These are phyloP conservation scores for Caradrina clavipalpis DNA, from an alignment of 2,888 invertebrate genomes.

Conservation along the genomic window DNA sequence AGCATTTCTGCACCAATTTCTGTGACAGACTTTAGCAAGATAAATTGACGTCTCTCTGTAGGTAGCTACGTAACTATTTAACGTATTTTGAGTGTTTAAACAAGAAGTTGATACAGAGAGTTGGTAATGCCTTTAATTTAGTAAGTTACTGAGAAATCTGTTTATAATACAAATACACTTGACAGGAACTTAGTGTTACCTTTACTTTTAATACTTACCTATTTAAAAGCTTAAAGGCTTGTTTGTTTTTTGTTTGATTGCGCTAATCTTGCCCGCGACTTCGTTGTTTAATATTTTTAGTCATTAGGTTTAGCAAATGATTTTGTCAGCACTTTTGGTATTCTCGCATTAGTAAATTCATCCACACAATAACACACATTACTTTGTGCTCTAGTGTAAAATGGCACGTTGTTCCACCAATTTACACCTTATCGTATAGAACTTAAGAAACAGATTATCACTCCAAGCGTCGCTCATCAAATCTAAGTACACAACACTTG, in stretches of 20 bases:
- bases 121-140: slow-evolving; percentile 14
- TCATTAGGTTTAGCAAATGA: too few relatives aligned
- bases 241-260: too few relatives aligned
- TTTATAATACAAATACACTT: background rate
- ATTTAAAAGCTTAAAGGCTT: too few relatives aligned
- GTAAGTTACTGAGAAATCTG: slow-evolving; percentile 3
- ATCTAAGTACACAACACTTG: slow-evolving; percentile 30
- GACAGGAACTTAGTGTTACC: background rate
- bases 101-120: slow-evolving; percentile 17
- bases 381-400: too few relatives aligned
- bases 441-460: background rate
- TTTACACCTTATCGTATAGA: too few relatives aligned
- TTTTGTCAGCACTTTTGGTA: too few relatives aligned
- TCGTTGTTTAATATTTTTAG: too few relatives aligned
- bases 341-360: too few relatives aligned
- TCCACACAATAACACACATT: too few relatives aligned
- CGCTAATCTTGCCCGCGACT: too few relatives aligned
- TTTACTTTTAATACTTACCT: too few relatives aligned
- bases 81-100: slow-evolving; percentile 48
- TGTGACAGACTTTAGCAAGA: slow-evolving; percentile 48
- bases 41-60: slow-evolving; percentile 37
- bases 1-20: slow-evolving; percentile 33
- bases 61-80: background rate
- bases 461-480: slow-evolving; percentile 41
- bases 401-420: too few relatives aligned